Evolutionary conservation across 2,113 vertebrate genomes (phyloP), one percentile per base, ranked within the genome.

Genomic region (Corythornis madagascariensis): DNA sequence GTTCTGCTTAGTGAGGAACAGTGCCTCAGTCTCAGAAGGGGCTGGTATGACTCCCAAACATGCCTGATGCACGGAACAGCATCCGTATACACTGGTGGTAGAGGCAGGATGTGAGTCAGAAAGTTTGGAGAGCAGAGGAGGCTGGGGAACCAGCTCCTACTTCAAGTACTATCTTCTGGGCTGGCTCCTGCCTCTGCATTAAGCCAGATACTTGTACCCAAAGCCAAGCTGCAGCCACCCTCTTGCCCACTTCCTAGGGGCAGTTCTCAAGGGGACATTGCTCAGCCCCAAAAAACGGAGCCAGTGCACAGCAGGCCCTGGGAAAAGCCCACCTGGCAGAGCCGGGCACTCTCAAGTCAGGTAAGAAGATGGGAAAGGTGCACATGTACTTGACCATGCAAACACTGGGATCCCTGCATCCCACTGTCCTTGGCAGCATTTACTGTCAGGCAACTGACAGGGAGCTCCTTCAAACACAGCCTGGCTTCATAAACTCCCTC

Each of bases 71-170:
- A 31, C 85, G 38, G 22, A 52, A 35, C n/a, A 56, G 53, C 72
- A 66, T 81, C 83, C 60, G 61, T 66, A 65, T 40, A 26, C 40
- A 45, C 14, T 33, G 43, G 53, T 60, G 70, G 35, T 26, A 56
- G 73, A 35, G 3, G 8, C 48, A 91, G 94, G 52, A 71, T 38
- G n/a, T 59, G 76, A 91, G 57, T 82, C 90, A 95, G 79, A 87
- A 93, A 31, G 35, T 76, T 48, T 80, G 55, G 60, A 83, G 67
- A 45, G 35, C 38, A 69, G 31, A 73, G 50, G 17, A 60, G 29
- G 33, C 16, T 84, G 71, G 53, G 55, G 72, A 93, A 76, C 10
- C 21, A 85, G 79, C 55, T 93, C 40, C 63, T 11, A 31, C 50
- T 35, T 42, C 52, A 59, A 48, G 52, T 52, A 83, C 42, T 69